These are phyloP conservation scores for Meles meles DNA, from an alignment of 2,113 vertebrate species.

Conservation along the genomic window DNA sequence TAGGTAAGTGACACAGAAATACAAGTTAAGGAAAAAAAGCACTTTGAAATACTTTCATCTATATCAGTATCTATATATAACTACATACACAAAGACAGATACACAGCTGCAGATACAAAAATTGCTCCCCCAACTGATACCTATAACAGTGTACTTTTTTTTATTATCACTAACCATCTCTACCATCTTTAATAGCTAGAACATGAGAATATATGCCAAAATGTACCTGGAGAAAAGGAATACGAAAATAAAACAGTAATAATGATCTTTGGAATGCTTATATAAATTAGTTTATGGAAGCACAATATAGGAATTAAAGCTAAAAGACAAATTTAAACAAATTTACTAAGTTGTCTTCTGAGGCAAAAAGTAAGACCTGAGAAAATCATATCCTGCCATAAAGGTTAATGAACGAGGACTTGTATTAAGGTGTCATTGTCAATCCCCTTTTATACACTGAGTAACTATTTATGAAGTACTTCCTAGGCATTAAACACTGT, in stretches of 20 bases:
- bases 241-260: neutral
- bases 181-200: neutral
- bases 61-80: neutral
- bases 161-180: neutral
- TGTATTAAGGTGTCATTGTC: neutral
- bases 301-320: conserved; percentile 21
- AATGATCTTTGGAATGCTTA: conserved; percentile 15
- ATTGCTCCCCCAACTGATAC: neutral
- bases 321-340: conserved; percentile 17
- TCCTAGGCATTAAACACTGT: neutral
- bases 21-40: neutral
- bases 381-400: neutral
- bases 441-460: neutral
- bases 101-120: neutral
- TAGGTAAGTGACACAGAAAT: conserved; percentile 2
- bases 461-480: neutral
- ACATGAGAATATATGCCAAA: neutral
- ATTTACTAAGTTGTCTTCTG: neutral
- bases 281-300: neutral
- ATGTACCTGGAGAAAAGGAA: neutral
- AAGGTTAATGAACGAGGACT: neutral
- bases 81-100: neutral
- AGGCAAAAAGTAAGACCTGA: neutral
- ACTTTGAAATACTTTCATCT: neutral
- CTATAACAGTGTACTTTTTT: neutral